Base-by-base conservation (phyloP, 2,888 invertebrate genomes). In the Apamea sordens region DNA sequence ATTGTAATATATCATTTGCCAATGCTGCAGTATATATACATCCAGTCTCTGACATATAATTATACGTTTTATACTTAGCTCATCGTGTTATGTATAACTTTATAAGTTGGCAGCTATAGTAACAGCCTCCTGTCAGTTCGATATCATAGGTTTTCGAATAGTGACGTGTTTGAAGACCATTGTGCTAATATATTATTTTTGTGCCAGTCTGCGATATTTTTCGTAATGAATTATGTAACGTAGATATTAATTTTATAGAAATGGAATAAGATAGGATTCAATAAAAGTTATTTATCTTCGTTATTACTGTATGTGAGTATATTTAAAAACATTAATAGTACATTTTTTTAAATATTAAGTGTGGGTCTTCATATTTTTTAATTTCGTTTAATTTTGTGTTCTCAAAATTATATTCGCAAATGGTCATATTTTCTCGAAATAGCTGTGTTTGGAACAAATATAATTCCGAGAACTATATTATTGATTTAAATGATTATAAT, bases 111-210 rank as follows among this genome's bases (percentile, higher is more conserved):
- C 44, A 21, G 28, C 32, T 41, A 69, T 32, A 15, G 24, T 44
- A 28, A 21, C 67, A 18, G 59, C 18, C 24, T 68, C 61, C 15
- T 28, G 56, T 67, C 77, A 84, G 85, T 84, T 36, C 24, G 53
- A 28, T 56, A 75, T 36, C 28, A 65, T 28, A 56, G 36, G 50
- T 47, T 76, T 85, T 61, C 11, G 41, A 36, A 73, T 11, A 76
- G 69, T 76, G 85, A 78, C 82, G 85, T 84, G 85, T 73, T 74
- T 41, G 41, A 73, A n/a, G 53, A 67, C 13, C 10, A 13, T n/a
- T 21, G 21, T 64, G 21, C 24, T 7, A 11, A 7, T 28, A 18
- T 74, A 47, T 32, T 32, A 41, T 6, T 41, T 76, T 50, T 32
- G 50, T 44, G 76, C 24, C 44, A 61, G 7, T 11, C 1, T 15